These are phyloP conservation scores for Pica pica DNA, from an alignment of 2,113 vertebrate genomes.

Conservation along the genomic window DNA sequence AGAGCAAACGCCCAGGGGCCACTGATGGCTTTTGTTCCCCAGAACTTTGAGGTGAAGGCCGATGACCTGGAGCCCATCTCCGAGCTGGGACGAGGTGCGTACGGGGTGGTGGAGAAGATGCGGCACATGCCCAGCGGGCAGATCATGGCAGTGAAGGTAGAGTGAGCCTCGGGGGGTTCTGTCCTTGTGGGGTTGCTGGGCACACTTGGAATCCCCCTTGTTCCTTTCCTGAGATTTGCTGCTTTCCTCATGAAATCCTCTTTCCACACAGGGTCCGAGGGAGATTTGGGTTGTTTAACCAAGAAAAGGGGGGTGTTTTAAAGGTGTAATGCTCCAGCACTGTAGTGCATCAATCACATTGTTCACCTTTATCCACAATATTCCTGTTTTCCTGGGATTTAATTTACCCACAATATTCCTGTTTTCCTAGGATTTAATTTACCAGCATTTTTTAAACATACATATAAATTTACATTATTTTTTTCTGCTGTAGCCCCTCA, in stretches of 20 bases:
- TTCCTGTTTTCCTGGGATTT: not conserved
- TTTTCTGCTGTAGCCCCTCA: not conserved
- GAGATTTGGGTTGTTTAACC: not conserved
- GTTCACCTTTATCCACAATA: not conserved
- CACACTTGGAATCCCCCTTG: accelerated
- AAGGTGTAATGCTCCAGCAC: not conserved
- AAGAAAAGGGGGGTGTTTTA: not conserved
- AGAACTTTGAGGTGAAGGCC: constrained; percentile 98
- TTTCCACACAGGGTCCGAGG: no score
- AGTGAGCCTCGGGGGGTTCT: not conserved
- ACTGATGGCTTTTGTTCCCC: not conserved
- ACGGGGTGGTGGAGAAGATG: constrained; percentile 99
- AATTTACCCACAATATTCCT: not conserved
- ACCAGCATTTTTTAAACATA: not conserved
- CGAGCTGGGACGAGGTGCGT: constrained; percentile 94
- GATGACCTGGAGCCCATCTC: constrained; percentile 94
- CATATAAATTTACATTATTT: accelerated
- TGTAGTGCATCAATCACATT: no score
- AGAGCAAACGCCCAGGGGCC: accelerated
- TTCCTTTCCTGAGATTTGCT: not conserved
- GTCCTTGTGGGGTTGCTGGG: not conserved
- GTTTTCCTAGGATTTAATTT: not conserved
- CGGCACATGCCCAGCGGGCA: constrained; percentile 90
- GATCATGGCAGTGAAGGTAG: constrained; percentile 99
- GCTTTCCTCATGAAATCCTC: not conserved